Evolutionary conservation across 2,113 vertebrate species (phyloP).

Genomic region (Accipiter virgatus): DNA sequence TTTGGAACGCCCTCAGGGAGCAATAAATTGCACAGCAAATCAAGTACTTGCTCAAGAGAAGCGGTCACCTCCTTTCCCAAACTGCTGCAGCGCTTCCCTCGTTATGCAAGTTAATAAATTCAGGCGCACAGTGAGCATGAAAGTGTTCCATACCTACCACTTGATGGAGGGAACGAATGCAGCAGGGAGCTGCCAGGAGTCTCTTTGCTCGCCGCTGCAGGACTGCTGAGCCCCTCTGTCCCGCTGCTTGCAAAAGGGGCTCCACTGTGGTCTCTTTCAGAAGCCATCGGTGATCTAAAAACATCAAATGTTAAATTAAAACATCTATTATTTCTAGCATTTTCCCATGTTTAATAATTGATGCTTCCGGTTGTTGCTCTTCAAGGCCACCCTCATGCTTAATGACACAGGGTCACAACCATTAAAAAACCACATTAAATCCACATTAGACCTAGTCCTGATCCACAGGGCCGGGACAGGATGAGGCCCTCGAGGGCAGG

Average conservation of each 20-base stretch:
- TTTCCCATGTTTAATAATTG: neutral
- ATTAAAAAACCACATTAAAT: neutral
- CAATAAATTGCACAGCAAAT: neutral
- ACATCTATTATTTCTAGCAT: neutral
- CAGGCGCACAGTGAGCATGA: neutral
- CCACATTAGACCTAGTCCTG: too few species aligned
- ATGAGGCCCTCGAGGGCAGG: neutral
- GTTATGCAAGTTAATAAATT: rapidly evolving
- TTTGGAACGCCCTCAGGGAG: neutral
- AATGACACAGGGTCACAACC: neutral
- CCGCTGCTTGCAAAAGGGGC: neutral
- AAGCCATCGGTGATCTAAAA: neutral
- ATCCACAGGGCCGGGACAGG: neutral
- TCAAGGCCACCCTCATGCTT: too few species aligned
- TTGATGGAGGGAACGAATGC: neutral
- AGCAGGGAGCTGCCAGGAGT: neutral
- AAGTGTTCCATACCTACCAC: neutral
- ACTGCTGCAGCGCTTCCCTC: neutral
- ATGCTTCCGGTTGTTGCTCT: neutral
- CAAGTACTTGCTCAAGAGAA: neutral
- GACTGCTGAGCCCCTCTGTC: neutral
- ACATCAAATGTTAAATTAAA: neutral
- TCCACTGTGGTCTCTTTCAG: neutral
- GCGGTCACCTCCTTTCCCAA: neutral
- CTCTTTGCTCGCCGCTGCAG: rapidly evolving